phyloP scores from a whole-genome alignment of 1,140 invertebrate genomes.

The Leptestheria dahalacensis region DNA sequence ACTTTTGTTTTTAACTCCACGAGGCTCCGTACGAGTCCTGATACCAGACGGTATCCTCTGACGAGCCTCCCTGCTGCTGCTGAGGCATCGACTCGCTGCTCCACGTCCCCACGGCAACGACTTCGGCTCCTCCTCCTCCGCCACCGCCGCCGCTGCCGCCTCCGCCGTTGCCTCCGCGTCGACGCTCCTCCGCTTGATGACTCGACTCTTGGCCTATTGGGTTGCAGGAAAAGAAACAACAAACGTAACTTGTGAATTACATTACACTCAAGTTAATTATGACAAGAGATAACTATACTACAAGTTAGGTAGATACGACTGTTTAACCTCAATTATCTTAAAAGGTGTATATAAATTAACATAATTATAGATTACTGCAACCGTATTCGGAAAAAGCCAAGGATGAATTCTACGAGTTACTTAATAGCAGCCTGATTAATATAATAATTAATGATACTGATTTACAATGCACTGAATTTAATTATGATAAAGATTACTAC shows the following conservation, averaged over 20 bases:
- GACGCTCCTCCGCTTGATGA: neutral
- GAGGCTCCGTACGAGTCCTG: constrained; percentile 11
- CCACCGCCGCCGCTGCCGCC: neutral
- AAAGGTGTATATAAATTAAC: too few relatives aligned
- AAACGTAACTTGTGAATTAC: too few relatives aligned
- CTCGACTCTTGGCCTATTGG: neutral
- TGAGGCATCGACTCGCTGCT: neutral
- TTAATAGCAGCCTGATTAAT: too few relatives aligned
- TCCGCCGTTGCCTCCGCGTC: constrained; percentile 1
- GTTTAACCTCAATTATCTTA: too few relatives aligned
- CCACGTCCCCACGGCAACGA: constrained; percentile 7
- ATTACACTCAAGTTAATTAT: too few relatives aligned
- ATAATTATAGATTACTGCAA: neutral
- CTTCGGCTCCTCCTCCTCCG: constrained; percentile 7
- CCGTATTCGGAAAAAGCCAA: neutral
- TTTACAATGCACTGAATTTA: too few relatives aligned
- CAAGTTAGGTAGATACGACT: too few relatives aligned
- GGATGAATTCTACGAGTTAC: too few relatives aligned
- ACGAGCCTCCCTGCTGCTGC: constrained; percentile 1
- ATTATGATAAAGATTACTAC: too few relatives aligned
- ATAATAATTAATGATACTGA: too few relatives aligned
- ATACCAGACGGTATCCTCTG: constrained; percentile 13
- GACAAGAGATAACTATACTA: too few relatives aligned
- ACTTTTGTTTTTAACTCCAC: constrained; percentile 8
- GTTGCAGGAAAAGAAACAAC: neutral